These are phyloP conservation scores for Diadema setosum DNA, from an alignment of 35 echinoderm and acorn worm genomes.

Conservation along the genomic window DNA sequence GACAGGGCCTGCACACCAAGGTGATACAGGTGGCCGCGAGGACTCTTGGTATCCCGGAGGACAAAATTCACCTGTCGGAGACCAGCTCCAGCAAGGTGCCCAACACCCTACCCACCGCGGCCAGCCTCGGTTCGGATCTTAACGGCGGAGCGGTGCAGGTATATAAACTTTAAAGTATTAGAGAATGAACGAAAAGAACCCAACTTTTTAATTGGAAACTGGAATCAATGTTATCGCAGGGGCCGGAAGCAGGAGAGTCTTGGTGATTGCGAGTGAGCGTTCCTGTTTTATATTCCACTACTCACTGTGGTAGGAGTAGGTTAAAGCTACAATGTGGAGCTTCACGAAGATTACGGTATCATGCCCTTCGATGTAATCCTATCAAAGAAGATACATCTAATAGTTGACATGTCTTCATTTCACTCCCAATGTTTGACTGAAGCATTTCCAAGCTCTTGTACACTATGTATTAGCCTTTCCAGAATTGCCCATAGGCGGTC, in stretches of 20 bases:
- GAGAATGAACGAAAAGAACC: not conserved
- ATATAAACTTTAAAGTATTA: not conserved
- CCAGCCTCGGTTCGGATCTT: conserved; percentile 58
- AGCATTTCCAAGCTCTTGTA: no score
- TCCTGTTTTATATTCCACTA: not conserved
- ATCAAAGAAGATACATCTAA: no score
- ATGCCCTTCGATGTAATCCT: no score
- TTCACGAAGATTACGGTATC: no score
- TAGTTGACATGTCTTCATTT: no score
- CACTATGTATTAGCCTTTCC: no score
- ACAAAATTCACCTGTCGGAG: conserved; percentile 58
- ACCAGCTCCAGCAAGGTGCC: conserved; percentile 64
- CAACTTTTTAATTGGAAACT: not conserved
- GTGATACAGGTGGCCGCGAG: conserved; percentile 72
- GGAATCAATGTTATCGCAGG: not conserved
- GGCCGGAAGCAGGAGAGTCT: not conserved
- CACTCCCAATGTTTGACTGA: no score
- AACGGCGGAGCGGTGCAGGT: conserved; percentile 81
- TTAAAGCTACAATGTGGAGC: no score
- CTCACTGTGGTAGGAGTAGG: no score
- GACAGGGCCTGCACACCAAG: conserved; percentile 83
- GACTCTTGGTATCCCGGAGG: conserved; percentile 40
- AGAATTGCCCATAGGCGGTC: no score
- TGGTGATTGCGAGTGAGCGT: not conserved
- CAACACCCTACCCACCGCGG: conserved; percentile 47